phyloP scores from a whole-genome alignment of 64 coral and sea anemone genomes.

The Dendronephthya gigantea region DNA sequence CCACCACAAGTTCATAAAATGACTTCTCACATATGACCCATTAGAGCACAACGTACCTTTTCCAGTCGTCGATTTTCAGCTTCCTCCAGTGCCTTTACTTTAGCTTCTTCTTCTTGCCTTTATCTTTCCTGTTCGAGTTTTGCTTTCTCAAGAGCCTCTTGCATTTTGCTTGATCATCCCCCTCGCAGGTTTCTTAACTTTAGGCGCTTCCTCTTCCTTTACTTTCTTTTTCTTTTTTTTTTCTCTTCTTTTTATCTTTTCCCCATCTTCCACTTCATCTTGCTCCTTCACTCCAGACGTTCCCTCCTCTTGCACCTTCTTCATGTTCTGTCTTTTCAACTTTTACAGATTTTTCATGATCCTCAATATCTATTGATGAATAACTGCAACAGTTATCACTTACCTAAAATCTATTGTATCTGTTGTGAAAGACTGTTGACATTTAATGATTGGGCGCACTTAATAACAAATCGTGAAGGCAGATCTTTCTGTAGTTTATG shows the following conservation, averaged over 20 bases:
- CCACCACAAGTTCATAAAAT: too few species aligned
- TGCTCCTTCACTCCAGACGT: neutral
- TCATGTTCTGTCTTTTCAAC: neutral
- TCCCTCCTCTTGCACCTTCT: neutral
- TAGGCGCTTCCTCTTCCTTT: constrained; percentile 70
- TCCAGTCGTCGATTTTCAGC: constrained; percentile 76
- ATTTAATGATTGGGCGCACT: too few species aligned
- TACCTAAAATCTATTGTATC: too few species aligned
- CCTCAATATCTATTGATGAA: neutral
- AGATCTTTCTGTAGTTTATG: too few species aligned
- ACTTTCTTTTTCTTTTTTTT: constrained; percentile 89
- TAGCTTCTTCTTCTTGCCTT: constrained; percentile 72
- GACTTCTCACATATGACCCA: too few species aligned
- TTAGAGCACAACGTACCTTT: constrained; percentile 39
- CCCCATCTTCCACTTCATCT: constrained; percentile 18
- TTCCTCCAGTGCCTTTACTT: constrained; percentile 57
- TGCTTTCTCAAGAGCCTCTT: constrained; percentile 64
- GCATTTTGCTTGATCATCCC: constrained; percentile 94
- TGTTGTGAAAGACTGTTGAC: too few species aligned
- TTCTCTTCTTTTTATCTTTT: constrained; percentile 47
- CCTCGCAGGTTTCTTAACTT: constrained; percentile 77
- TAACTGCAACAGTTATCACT: neutral
- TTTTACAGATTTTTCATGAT: neutral
- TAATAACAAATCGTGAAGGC: too few species aligned
- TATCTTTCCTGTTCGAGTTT: constrained; percentile 62